These are phyloP conservation scores for Teleogryllus oceanicus DNA, from an alignment of 2,888 invertebrate genomes.

Conservation along the genomic window DNA sequence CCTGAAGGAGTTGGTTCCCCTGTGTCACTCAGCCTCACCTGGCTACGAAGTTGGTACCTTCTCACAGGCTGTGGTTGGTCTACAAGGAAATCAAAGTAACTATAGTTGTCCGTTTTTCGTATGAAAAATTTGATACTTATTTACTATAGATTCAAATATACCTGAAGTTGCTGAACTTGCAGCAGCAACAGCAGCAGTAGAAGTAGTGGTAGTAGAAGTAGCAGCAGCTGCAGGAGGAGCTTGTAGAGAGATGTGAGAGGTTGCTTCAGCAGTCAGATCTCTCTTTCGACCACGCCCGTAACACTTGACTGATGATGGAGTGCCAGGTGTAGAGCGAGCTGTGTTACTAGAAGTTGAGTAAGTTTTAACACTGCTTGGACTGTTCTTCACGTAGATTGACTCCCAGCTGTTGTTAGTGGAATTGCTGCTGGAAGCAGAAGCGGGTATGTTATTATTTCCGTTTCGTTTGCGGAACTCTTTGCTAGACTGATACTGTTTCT, in stretches of 20 bases:
- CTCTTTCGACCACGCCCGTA: constrained; percentile 33
- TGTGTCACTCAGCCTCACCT: constrained; percentile 44
- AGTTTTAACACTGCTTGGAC: constrained; percentile 39
- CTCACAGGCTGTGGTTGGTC: constrained; percentile 29
- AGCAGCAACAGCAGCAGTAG: background rate
- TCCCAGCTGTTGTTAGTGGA: constrained; percentile 25
- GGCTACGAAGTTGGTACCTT: constrained; percentile 50
- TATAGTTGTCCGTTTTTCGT: no score
- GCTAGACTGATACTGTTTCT: constrained; percentile 36
- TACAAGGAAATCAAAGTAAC: constrained; percentile 28
- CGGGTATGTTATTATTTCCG: constrained; percentile 28
- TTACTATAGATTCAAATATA: no score
- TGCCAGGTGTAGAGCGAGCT: constrained; percentile 22
- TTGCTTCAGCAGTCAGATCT: constrained; percentile 31
- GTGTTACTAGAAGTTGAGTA: constrained; percentile 24
- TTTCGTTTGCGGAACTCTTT: constrained; percentile 49
- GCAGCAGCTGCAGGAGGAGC: background rate
- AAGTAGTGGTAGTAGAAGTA: background rate
- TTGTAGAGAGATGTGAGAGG: background rate
- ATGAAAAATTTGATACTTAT: no score
- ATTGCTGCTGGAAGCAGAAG: constrained; percentile 27
- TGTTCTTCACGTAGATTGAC: constrained; percentile 25
- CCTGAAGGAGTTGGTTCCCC: constrained; percentile 48
- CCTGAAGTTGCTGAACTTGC: background rate
- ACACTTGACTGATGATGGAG: constrained; percentile 23